Percentiles rank a stretch among this genome's conserved stretches.
These are phyloP conservation scores for Hypomecis atomaria DNA, from an alignment of 2,888 invertebrate species.

Conservation along the genomic window DNA sequence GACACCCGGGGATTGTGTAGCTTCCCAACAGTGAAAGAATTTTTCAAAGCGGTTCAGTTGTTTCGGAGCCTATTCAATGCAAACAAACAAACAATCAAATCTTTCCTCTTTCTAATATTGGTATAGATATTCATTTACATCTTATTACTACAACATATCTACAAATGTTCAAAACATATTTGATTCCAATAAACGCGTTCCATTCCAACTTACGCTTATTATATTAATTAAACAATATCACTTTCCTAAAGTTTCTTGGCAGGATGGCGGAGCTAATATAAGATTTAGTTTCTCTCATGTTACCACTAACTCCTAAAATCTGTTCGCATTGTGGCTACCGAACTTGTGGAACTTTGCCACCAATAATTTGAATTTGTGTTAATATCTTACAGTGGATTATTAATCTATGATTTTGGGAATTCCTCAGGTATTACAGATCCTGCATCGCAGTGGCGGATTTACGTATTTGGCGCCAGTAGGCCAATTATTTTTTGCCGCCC, in stretches of 20 bases:
- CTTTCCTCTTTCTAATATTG: too few species aligned
- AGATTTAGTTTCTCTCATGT: slow-evolving; percentile 36
- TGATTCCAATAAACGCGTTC: slow-evolving; percentile 10
- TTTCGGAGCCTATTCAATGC: too few species aligned
- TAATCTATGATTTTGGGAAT: slow-evolving; percentile 38
- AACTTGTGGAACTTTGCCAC: slow-evolving; percentile 21
- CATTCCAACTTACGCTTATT: slow-evolving; percentile 18
- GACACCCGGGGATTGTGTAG: too few species aligned
- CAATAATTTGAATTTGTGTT: slow-evolving; percentile 25
- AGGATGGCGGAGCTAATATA: slow-evolving; percentile 23
- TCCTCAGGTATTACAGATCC: neutral
- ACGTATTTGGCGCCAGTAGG: too few species aligned
- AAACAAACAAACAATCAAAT: too few species aligned
- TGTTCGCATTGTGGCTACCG: slow-evolving; percentile 26
- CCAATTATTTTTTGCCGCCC: too few species aligned
- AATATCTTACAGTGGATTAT: slow-evolving; percentile 20
- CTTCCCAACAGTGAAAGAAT: too few species aligned
- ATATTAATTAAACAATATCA: slow-evolving; percentile 39
- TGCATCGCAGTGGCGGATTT: too few species aligned
- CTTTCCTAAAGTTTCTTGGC: slow-evolving; percentile 33
- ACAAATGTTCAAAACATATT: neutral
- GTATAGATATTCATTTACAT: too few species aligned
- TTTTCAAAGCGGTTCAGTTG: too few species aligned
- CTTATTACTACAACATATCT: too few species aligned
- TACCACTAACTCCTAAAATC: slow-evolving; percentile 33